Conservation (phyloP, 2,797 vertebrate species). For the Sciurus vulgaris region DNA sequence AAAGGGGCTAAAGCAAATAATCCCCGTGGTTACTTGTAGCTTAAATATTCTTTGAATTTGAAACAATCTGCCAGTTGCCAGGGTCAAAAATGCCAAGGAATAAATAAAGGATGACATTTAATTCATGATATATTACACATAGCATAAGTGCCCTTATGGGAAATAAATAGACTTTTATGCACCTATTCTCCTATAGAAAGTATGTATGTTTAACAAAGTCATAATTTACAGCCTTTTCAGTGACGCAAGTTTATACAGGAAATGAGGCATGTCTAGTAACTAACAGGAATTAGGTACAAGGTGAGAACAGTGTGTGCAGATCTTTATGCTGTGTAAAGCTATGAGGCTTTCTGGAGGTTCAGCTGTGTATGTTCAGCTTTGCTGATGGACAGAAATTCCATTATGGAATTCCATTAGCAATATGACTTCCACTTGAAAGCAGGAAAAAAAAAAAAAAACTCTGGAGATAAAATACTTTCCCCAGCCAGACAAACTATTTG, state of each 20-base stretch:
- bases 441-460: not conserved
- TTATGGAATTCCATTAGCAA: not conserved
- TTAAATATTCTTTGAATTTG: slow-evolving; percentile 62
- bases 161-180: slow-evolving; percentile 63
- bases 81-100: slow-evolving; percentile 41
- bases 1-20: not conserved
- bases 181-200: slow-evolving; percentile 54
- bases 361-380: not conserved
- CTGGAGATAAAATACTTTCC: not conserved
- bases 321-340: not conserved
- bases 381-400: slow-evolving; percentile 30
- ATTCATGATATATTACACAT: slow-evolving; percentile 9
- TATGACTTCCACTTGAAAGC: not conserved
- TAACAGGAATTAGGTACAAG: slow-evolving; percentile 41
- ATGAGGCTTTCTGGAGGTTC: not conserved
- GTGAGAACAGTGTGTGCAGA: not conserved
- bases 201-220: slow-evolving; percentile 54
- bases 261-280: slow-evolving; percentile 56
- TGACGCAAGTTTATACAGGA: slow-evolving; percentile 65
- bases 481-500: not conserved
- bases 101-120: not conserved
- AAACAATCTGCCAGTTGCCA: slow-evolving; percentile 42
- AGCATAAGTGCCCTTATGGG: not conserved
- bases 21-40: not conserved
- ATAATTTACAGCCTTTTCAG: slow-evolving; percentile 56